Evolutionary conservation across 1,140 invertebrate genomes (phyloP), one percentile per base, ranked within the genome.

Genomic region (Drosophila willistoni): DNA sequence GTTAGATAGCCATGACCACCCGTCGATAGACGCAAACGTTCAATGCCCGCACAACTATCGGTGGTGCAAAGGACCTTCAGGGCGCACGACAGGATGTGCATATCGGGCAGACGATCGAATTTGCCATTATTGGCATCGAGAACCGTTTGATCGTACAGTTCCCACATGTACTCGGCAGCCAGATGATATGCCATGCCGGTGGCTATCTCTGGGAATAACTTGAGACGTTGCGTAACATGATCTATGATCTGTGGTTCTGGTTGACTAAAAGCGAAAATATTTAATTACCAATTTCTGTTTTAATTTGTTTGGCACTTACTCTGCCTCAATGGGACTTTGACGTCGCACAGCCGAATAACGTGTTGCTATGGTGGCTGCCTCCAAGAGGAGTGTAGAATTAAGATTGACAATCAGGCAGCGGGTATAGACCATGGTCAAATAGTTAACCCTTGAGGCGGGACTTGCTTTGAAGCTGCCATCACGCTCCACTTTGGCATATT

Each of bases 381-480:
- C 96, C 7, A 95, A 94, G 55, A 98, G 94, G 79, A 96, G 95
- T 33, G 91, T 94, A 33, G 94, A 93, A 60, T 95, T 93, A 79
- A 96, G 94, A 79, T 94, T 93, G 2, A 97, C 94, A 69, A 99
- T 93, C 64, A 96, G 94, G 9, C 97, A 96, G 29, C 98, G 94
- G 0, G 98, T 96, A 91, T 98, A 97, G 87, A 99, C 96, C 98
- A 99, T 99, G 0, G 97, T 97, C 34, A 97, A 96, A 92, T 98
- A 99, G 0, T 97, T 96, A 0, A 98, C 93, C 92, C 98, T 98
- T 36, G 96, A 95, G 87, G 95, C 97, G 4, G 95, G 94, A 1
- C 97, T 95, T 87, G 96, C 96, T 0, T 97, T 94, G 91, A 98
- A 99, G 13, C 96, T 97, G 19, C 98, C 98, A 93, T 98, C 97